Conservation (phyloP, 2,113 vertebrate species). For the Cephalopholis sonnerati region DNA sequence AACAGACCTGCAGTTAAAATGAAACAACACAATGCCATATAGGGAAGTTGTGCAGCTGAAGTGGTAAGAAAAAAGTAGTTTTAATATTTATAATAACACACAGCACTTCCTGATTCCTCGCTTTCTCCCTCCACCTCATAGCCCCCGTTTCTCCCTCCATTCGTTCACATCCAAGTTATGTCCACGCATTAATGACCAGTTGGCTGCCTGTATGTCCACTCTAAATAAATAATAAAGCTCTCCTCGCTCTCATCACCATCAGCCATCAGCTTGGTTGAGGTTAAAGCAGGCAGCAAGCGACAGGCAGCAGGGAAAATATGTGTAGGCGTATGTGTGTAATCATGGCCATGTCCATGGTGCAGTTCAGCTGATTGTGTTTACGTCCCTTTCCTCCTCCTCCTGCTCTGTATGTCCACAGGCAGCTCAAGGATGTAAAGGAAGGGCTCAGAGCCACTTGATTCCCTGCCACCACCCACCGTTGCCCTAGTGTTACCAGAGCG, state of each 20-base stretch:
- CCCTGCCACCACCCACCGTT: slow-evolving; percentile 82
- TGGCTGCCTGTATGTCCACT: slow-evolving; percentile 41
- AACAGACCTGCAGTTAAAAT: slow-evolving; percentile 21
- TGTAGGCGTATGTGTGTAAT: slow-evolving; percentile 63
- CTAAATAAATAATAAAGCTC: slow-evolving; percentile 60
- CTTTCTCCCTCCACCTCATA: slow-evolving; percentile 8
- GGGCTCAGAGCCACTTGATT: slow-evolving; percentile 71
- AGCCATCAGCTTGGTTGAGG: slow-evolving; percentile 34
- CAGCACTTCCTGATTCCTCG: not conserved
- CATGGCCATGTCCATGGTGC: slow-evolving; percentile 53
- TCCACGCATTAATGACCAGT: slow-evolving; percentile 36
- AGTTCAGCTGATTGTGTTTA: slow-evolving; percentile 67
- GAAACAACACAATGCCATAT: slow-evolving; percentile 60
- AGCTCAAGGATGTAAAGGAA: slow-evolving; percentile 68
- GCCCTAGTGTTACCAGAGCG: slow-evolving; percentile 90
- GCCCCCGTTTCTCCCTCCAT: not conserved
- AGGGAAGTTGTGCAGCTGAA: slow-evolving; percentile 38
- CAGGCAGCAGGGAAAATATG: slow-evolving; percentile 44
- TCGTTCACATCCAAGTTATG: slow-evolving; percentile 17
- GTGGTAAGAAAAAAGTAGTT: slow-evolving; percentile 16
- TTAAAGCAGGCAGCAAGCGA: slow-evolving; percentile 48
- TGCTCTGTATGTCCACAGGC: slow-evolving; percentile 70
- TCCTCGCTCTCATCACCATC: slow-evolving; percentile 27
- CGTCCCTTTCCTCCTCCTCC: slow-evolving; percentile 45
- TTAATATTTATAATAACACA: slow-evolving; percentile 24